Percentiles rank a stretch among this genome's conserved stretches.
Evolutionary conservation across 2,113 vertebrate species (phyloP).

Genomic region (Atractosteus spatula): DNA sequence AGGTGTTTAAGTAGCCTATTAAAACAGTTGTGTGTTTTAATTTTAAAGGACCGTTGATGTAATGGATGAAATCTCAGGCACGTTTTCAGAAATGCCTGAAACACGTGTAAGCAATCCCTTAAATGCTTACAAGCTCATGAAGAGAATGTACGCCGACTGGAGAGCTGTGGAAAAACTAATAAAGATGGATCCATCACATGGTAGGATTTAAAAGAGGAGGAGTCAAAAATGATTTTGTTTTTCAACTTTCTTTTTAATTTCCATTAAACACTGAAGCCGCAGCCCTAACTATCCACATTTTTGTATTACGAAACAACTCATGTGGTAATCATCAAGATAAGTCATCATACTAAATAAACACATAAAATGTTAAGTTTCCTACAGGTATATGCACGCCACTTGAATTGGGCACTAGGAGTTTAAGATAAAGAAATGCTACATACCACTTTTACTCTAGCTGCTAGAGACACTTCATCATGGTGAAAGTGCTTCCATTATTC

Average conservation of each 20-base stretch:
- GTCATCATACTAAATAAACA: neutral
- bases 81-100: too few species aligned
- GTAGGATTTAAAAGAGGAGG: constrained; percentile 53
- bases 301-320: too few species aligned
- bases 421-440: neutral
- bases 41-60: too few species aligned
- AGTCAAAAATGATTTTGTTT: too few species aligned
- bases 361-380: neutral
- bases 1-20: too few species aligned
- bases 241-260: too few species aligned
- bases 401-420: too few species aligned
- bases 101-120: too few species aligned
- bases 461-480: neutral
- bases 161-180: constrained; percentile 83
- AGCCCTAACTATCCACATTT: too few species aligned
- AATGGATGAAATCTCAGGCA: too few species aligned
- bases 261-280: too few species aligned
- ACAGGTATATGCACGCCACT: neutral
- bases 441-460: neutral
- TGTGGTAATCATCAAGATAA: constrained; percentile 7
- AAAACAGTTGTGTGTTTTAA: too few species aligned
- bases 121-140: constrained; percentile 95
- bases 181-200: constrained; percentile 81
- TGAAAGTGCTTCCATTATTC: neutral
- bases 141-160: constrained; percentile 94